Base-by-base conservation (phyloP, 2,113 vertebrate genomes). In the Protobothrops mucrosquamatus region DNA sequence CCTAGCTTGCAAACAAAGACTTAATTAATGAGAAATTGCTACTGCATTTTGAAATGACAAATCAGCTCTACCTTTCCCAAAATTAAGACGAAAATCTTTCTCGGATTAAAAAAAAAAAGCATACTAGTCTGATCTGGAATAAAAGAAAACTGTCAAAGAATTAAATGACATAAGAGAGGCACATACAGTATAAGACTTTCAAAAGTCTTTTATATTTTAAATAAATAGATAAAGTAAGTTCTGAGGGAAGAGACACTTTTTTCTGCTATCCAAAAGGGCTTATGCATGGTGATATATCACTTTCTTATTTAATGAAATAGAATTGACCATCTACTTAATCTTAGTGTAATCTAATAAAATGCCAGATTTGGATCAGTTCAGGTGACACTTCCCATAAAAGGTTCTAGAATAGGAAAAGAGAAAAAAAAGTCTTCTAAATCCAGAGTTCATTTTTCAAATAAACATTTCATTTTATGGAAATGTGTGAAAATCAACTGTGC, bases 261-360 rank as follows among this genome's bases (percentile, higher is more conserved):
- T 61, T 26, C 24, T 61, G 59, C 59, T 61, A 18, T 18, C 87
- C 52, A 20, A 8, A 88, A 55, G 55, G 14, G 3, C 29, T 14
- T 5, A 29, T 85, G 81, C 69, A n/a, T 74, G 59, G 59, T 11
- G 24, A 61, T 87, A 51, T 51, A 26, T 87, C 93, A 87, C 88
- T 95, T 96, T 95, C 96, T 95, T 95, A 90, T 95, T 95, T 97
- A 97, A 97, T 96, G 96, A 97, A 98, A 98, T 97, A 95, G 97
- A 97, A 96, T 96, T 94, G 96, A 96, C 97, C 97, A 97, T 96
- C 95, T 96, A 94, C 97, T 97, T 98, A 98, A 98, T 98, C 98
- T 98, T 96, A 98, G 97, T 96, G 95, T 95, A 96, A 94, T 95
- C 97, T 96, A 96, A 97, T 97, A 96, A 95, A 97, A 96, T 96